Conservation (phyloP, 37 sponge, comb jelly and placozoan genomes). For the Tethya wilhelma region DNA sequence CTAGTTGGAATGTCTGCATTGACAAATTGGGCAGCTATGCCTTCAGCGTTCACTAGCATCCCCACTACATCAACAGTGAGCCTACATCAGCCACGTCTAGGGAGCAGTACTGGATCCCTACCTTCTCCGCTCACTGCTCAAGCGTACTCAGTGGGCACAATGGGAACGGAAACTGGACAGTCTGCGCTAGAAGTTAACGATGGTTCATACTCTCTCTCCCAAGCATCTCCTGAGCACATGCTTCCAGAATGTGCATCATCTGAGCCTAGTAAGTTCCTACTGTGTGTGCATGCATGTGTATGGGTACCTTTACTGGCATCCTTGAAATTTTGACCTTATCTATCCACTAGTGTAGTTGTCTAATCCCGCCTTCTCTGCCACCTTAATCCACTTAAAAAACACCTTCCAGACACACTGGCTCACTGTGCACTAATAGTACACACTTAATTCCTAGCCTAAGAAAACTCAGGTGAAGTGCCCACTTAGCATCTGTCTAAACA, state of each 20-base stretch:
- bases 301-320: too few species aligned
- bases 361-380: too few species aligned
- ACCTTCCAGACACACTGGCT: too few species aligned
- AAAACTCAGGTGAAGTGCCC: too few species aligned
- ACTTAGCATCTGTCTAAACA: too few species aligned
- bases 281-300: background rate
- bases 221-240: constrained; percentile 67
- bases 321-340: too few species aligned
- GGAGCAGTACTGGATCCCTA: constrained; percentile 41
- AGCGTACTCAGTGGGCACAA: constrained; percentile 50
- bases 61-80: constrained; percentile 9
- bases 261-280: constrained; percentile 60
- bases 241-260: constrained; percentile 70
- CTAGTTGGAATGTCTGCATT: constrained; percentile 45
- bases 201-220: constrained; percentile 36
- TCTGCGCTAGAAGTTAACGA: constrained; percentile 46
- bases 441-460: too few species aligned
- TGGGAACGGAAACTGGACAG: constrained; percentile 36
- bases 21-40: constrained; percentile 48
- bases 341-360: too few species aligned
- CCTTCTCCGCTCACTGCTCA: constrained; percentile 74
- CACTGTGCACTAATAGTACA: too few species aligned
- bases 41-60: constrained; percentile 22
- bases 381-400: too few species aligned
- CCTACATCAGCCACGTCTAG: constrained; percentile 20